Evolutionary conservation across 2,113 vertebrate species (phyloP).

Genomic region (Phylloscopus trochilus): DNA sequence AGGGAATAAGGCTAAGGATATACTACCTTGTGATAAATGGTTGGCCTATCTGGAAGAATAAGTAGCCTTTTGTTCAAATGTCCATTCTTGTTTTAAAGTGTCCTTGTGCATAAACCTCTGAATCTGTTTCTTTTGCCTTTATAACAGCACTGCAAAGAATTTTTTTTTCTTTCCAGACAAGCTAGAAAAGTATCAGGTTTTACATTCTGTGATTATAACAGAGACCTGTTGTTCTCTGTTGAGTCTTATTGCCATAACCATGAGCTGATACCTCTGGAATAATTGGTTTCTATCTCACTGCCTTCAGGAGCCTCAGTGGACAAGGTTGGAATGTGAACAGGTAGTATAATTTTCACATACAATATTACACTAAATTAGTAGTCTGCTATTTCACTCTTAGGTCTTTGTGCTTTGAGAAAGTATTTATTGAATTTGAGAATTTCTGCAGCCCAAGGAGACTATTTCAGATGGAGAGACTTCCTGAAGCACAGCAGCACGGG

Average conservation of each 20-base stretch:
- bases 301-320: not conserved
- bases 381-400: not conserved
- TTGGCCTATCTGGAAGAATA: too few relatives aligned
- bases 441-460: not conserved
- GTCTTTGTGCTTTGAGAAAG: not conserved
- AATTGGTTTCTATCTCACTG: not conserved
- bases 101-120: not conserved
- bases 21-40: not conserved
- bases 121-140: conserved; percentile 1
- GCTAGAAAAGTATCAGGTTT: not conserved
- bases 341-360: not conserved
- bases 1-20: not conserved
- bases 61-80: not conserved
- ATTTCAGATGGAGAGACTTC: not conserved
- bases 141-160: not conserved
- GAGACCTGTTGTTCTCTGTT: not conserved
- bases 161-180: not conserved
- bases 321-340: not conserved
- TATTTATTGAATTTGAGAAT: not conserved
- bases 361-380: not conserved
- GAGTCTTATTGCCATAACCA: not conserved
- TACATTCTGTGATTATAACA: not conserved
- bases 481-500: not conserved
- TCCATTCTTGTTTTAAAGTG: conserved; percentile 1
- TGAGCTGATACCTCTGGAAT: not conserved